Evolutionary conservation across 2,797 vertebrate species (phyloP), one percentile per base, ranked within the genome.

Genomic region (Syndactyla subalaris): DNA sequence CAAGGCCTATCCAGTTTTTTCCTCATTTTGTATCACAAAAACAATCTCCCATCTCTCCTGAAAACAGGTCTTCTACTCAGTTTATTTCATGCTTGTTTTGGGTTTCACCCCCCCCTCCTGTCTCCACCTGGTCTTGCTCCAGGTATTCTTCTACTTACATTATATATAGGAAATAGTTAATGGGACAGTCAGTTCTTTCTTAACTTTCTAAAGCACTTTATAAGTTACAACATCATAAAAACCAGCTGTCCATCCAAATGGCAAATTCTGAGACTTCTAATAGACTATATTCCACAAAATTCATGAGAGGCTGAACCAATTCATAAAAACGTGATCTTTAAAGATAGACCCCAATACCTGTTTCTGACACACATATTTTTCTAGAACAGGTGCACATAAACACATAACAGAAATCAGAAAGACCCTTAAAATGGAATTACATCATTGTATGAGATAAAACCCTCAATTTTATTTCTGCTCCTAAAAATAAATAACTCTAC

Each of bases 61-160:
- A 54, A 88, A 94, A 78, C 8, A 34, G 10, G 76, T 26, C 29
- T 38, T 85, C 18, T 16, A 30, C 8, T 59, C 26, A 30, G 6
- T 36, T 63, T 74, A 43, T 58, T 34, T 71, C 27, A 54, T 6
- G 3, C 43, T 14, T 38, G 10, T 14, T 58, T 24, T 8, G 29
- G 27, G 5, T 32, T 58, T 43, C 63, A 9, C 4, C 0, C 14
- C 10, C 7, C 19, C 10, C 5, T 27, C 16, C 12, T 3, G 3
- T 54, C 49, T 76, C 27, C 38, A 61, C 17, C 41, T 71, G 41
- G 10, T 88, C 57, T 67, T 78, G 14, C 38, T 78, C 27, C 61
- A 57, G 38, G 52, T 22, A 65, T 26, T 62, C 7, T 63, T 17
- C 15, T 62, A 48, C 63, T 67, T 88, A 49, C 15, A 68, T 54